These are phyloP conservation scores for Australoheros scitulus DNA, from an alignment of 2,113 vertebrate species.

Conservation along the genomic window DNA sequence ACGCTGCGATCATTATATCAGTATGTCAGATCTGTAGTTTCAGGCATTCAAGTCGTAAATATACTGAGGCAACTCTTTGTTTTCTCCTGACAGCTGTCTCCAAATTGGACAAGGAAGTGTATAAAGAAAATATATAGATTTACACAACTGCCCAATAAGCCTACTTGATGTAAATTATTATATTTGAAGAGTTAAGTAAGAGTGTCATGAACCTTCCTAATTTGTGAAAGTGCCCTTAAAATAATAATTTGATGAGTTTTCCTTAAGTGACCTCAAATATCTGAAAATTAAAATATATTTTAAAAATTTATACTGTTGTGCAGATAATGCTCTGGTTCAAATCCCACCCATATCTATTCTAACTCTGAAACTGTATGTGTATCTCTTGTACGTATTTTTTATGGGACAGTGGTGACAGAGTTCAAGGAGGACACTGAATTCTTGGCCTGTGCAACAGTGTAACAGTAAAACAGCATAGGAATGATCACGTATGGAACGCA, in stretches of 20 bases:
- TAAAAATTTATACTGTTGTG: no score
- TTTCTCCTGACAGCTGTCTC: neutral
- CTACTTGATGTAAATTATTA: no score
- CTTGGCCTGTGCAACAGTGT: no score
- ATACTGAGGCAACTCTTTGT: neutral
- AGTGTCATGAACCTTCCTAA: neutral
- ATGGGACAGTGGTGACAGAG: neutral
- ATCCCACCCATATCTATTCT: no score
- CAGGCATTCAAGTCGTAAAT: neutral
- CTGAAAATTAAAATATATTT: no score
- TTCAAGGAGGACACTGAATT: neutral
- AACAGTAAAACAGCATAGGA: no score
- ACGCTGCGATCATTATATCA: neutral
- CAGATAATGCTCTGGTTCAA: no score
- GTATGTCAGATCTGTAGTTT: neutral
- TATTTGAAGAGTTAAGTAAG: no score
- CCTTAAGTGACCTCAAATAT: no score
- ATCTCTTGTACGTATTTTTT: neutral
- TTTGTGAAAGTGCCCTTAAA: neutral
- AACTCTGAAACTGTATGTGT: no score
- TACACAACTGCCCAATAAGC: neutral
- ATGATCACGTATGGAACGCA: no score
- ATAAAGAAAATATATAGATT: neutral
- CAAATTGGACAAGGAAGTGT: neutral
- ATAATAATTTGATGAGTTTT: no score